A percentile compares a stretch with the other conserved stretches of the same genome.
Conservation (phyloP, 30 jellyfish, hydroid and myxozoan genomes). For the Nemopilema nomurai region DNA sequence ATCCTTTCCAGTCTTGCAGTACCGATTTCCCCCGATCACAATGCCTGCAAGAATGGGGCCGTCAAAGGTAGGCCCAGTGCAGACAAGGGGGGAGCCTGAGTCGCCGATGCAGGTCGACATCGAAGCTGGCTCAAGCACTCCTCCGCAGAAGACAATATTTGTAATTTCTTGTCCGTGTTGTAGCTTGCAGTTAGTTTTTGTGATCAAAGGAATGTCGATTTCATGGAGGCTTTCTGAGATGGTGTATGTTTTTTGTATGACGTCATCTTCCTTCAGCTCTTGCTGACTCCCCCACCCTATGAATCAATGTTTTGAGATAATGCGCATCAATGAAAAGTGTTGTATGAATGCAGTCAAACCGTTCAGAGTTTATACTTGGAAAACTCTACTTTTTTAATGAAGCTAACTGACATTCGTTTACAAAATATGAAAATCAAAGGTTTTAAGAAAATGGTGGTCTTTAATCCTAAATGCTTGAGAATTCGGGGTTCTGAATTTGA, state of each 20-base stretch:
- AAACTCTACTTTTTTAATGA: too few relatives aligned
- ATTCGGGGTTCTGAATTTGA: too few relatives aligned
- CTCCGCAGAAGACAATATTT: conserved; percentile 58
- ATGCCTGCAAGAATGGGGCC: conserved; percentile 47
- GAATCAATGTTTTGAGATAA: neutral
- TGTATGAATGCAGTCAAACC: too few relatives aligned
- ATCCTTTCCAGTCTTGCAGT: conserved; percentile 46
- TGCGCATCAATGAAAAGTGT: too few relatives aligned
- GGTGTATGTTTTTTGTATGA: conserved; percentile 1
- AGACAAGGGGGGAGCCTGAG: conserved; percentile 72
- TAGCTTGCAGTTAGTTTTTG: conserved; percentile 32
- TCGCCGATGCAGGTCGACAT: conserved; percentile 63
- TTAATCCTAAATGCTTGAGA: too few relatives aligned
- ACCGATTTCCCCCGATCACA: conserved; percentile 52
- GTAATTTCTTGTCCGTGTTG: conserved; percentile 32
- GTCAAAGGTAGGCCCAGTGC: neutral
- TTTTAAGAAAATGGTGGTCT: too few relatives aligned
- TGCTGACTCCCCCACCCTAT: conserved; percentile 63
- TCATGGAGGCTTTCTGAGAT: conserved; percentile 42
- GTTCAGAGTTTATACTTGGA: too few relatives aligned
- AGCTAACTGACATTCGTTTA: too few relatives aligned
- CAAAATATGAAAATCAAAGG: too few relatives aligned
- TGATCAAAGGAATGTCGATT: conserved; percentile 46
- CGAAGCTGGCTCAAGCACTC: conserved; percentile 11
- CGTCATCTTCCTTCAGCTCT: neutral